These are phyloP conservation scores for Xerus rutilus DNA, from an alignment of 2,797 vertebrate species.

Conservation along the genomic window DNA sequence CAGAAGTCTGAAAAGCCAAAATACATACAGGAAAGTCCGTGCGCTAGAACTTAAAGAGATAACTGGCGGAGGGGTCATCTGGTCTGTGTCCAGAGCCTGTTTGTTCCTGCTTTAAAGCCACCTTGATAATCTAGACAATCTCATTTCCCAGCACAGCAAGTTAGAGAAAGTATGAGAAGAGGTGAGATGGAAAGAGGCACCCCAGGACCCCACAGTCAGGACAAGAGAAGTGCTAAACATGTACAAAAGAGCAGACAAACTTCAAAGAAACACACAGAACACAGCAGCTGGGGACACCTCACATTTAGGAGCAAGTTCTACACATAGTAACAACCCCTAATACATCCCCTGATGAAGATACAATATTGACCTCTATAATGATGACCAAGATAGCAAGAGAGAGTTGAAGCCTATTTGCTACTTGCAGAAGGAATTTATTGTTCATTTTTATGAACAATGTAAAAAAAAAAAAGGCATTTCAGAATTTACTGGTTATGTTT, in stretches of 20 bases:
- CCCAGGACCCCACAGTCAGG: rapidly evolving
- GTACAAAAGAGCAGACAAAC: neutral
- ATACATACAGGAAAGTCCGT: neutral
- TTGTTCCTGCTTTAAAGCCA: neutral
- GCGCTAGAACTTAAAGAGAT: rapidly evolving
- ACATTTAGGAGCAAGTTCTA: neutral
- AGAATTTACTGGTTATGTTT: neutral
- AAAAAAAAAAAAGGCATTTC: neutral
- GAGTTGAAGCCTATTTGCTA: neutral
- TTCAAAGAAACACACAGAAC: neutral
- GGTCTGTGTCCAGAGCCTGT: neutral
- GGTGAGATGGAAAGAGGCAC: neutral
- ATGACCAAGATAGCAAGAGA: neutral
- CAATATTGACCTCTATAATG: neutral
- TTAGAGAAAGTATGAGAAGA: neutral
- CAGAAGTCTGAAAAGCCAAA: slow-evolving; percentile 10
- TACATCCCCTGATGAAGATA: neutral
- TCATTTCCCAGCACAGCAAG: neutral
- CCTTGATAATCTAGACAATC: neutral
- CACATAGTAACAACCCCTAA: neutral
- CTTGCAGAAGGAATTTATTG: neutral
- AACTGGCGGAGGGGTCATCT: neutral
- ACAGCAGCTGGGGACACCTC: neutral
- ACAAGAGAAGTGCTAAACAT: neutral
- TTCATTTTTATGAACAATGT: neutral